Percentiles rank a stretch among this genome's conserved stretches.
Conservation (phyloP, 2,797 vertebrate genomes). For the Leuciscus waleckii region DNA sequence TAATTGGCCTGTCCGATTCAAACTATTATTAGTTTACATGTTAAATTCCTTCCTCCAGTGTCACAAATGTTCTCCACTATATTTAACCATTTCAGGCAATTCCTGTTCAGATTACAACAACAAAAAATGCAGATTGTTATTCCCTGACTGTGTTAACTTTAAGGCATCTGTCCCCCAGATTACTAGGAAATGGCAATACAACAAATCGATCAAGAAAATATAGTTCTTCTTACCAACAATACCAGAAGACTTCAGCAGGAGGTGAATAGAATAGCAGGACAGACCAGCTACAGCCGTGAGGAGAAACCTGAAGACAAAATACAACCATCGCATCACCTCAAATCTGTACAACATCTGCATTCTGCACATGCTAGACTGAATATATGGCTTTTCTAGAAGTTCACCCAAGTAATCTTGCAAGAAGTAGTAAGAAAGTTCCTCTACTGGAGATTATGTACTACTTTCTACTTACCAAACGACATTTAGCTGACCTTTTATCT, state of each 20-base stretch:
- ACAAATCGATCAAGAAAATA: not conserved
- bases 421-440: not conserved
- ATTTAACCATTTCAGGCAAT: not conserved
- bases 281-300: slow-evolving; percentile 88
- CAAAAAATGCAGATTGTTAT: not conserved
- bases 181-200: not conserved
- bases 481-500: not conserved
- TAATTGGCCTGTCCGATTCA: too few species aligned
- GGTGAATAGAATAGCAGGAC: slow-evolving; percentile 95
- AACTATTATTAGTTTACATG: not conserved
- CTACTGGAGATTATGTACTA: not conserved
- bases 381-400: not conserved
- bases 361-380: not conserved
- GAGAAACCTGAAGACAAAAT: slow-evolving; percentile 83
- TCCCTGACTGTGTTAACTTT: not conserved
- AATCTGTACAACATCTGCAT: not conserved
- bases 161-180: too few species aligned
- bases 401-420: not conserved
- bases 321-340: not conserved
- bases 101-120: not conserved
- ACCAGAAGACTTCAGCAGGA: slow-evolving; percentile 94
- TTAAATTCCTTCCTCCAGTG: not conserved
- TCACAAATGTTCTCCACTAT: not conserved
- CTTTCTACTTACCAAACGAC: not conserved
- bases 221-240: slow-evolving; percentile 88